These are phyloP conservation scores for Hippopotamus amphibius DNA, from an alignment of 2,113 vertebrate genomes.

Conservation along the genomic window DNA sequence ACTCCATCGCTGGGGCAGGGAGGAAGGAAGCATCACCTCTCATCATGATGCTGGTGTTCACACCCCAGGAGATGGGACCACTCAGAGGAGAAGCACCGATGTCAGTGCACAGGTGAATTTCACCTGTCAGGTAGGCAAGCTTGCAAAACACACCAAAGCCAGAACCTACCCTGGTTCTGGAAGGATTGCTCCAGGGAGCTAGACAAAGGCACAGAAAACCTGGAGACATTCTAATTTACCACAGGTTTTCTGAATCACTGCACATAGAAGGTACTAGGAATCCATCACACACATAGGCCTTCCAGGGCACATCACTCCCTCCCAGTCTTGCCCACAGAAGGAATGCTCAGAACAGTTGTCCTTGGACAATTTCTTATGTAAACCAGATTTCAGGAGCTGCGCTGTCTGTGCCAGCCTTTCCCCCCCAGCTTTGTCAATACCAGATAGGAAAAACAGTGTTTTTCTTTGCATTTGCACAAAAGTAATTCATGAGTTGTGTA, in stretches of 20 bases:
- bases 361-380: neutral
- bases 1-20: fast-evolving
- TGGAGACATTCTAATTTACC: fast-evolving
- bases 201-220: neutral
- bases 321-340: neutral
- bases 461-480: neutral
- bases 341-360: neutral
- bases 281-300: fast-evolving
- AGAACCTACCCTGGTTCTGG: fast-evolving
- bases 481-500: neutral
- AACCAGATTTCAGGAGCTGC: fast-evolving
- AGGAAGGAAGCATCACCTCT: neutral
- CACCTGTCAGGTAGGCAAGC: neutral
- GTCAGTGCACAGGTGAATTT: neutral
- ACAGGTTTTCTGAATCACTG: neutral
- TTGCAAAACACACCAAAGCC: neutral
- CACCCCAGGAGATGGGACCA: neutral
- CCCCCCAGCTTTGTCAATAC: neutral
- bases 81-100: fast-evolving
- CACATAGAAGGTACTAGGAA: neutral
- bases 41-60: fast-evolving
- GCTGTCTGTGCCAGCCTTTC: neutral
- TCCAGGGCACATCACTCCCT: fast-evolving
- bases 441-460: neutral
- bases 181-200: neutral